A percentile compares a stretch with the other conserved stretches of the same genome.
Conservation (phyloP, 2,113 vertebrate species). For the Atrichornis clamosus region DNA sequence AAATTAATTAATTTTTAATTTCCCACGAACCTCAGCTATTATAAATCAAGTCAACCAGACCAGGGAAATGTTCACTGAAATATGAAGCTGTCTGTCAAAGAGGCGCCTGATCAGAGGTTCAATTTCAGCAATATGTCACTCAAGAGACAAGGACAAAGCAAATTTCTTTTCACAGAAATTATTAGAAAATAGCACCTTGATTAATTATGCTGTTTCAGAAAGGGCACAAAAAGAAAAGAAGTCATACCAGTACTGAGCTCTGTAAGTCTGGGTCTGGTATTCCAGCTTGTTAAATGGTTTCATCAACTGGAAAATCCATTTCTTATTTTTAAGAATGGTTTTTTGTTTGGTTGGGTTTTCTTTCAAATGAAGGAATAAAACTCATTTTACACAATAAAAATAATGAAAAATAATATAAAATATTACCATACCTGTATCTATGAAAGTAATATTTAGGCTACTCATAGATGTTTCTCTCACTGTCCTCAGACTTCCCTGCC, state of each 20-base stretch:
- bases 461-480: not conserved
- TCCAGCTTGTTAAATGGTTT: not conserved
- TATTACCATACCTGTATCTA: not conserved
- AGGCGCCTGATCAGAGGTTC: constrained; percentile 36
- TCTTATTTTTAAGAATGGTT: not conserved
- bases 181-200: constrained; percentile 58
- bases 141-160: constrained; percentile 52
- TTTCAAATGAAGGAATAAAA: not conserved
- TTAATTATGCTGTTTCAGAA: constrained; percentile 59
- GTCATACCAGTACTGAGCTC: not conserved
- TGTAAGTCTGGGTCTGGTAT: not conserved
- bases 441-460: not conserved
- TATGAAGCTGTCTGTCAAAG: constrained; percentile 48
- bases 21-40: constrained; percentile 63
- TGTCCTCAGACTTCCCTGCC: not conserved
- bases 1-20: constrained; percentile 82
- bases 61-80: constrained; percentile 47
- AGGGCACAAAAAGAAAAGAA: not conserved
- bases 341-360: not conserved
- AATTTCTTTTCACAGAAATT: constrained; percentile 59
- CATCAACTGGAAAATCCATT: not conserved
- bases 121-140: constrained; percentile 65
- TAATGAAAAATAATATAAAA: not conserved
- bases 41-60: constrained; percentile 72
- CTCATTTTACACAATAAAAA: not conserved